Evolutionary conservation across 2,113 vertebrate species (phyloP).

Genomic region (Gadus macrocephalus): DNA sequence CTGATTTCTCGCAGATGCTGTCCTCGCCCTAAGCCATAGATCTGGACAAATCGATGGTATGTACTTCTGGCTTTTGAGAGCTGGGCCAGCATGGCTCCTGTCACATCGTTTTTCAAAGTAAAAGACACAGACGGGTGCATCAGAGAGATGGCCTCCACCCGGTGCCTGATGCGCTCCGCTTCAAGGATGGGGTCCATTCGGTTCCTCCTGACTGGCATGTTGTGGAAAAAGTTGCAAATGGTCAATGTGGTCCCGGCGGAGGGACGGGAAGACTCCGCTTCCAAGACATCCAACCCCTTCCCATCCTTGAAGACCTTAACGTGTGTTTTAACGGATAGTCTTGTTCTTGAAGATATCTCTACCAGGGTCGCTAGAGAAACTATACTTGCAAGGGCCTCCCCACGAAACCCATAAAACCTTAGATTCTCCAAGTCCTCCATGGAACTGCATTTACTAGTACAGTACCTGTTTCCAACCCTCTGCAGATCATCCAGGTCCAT

Average conservation of each 20-base stretch:
- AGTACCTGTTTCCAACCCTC: conserved; percentile 78
- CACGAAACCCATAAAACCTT: conserved; percentile 85
- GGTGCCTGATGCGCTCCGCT: conserved; percentile 84
- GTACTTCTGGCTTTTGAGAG: conserved; percentile 82
- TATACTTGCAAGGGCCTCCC: conserved; percentile 91
- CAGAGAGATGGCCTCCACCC: conserved; percentile 84
- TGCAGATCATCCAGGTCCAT: conserved; percentile 79
- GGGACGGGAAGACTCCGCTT: conserved; percentile 77
- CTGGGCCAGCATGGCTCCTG: conserved; percentile 84
- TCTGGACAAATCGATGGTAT: conserved; percentile 88
- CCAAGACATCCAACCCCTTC: conserved; percentile 71
- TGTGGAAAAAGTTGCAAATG: conserved; percentile 85
- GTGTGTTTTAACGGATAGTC: conserved; percentile 76
- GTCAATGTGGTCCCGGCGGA: conserved; percentile 86
- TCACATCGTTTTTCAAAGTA: conserved; percentile 84
- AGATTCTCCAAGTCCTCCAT: conserved; percentile 82
- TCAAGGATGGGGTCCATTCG: conserved; percentile 81
- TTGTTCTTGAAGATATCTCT: conserved; percentile 84
- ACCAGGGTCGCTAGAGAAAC: conserved; percentile 77
- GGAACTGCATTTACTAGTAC: conserved; percentile 87
- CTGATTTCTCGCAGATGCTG: conserved; percentile 84
- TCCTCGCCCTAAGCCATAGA: conserved; percentile 78
- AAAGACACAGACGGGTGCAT: conserved; percentile 90
- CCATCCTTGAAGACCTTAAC: conserved; percentile 84
- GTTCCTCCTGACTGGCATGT: conserved; percentile 87